Conservation (phyloP, 2,888 invertebrate species). For the Cataglyphis livida region DNA sequence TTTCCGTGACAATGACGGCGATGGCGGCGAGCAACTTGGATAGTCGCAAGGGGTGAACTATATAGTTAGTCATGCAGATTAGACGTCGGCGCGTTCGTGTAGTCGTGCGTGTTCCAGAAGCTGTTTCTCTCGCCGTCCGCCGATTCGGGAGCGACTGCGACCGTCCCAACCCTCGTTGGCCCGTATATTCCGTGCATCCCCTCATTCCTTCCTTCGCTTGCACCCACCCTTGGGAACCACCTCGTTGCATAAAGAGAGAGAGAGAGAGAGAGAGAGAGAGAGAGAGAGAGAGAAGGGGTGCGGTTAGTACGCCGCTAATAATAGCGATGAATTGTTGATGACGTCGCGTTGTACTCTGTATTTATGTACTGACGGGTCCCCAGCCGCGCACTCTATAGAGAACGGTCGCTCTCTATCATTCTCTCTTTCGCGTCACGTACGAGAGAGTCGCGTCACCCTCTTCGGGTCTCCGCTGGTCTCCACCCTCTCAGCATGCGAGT, state of each 20-base stretch:
- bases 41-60: conserved; percentile 71
- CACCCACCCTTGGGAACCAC: conserved; percentile 29
- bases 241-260: conserved; percentile 42
- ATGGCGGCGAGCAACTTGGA: conserved; percentile 46
- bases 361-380: conserved; percentile 75
- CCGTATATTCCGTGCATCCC: conserved; percentile 1
- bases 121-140: background rate
- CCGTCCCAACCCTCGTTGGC: background rate
- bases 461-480: background rate
- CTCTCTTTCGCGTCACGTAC: conserved; percentile 46
- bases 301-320: conserved; percentile 76
- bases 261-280: conserved; percentile 22
- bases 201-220: background rate
- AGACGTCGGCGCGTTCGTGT: conserved; percentile 66
- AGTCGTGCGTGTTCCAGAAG: conserved; percentile 34
- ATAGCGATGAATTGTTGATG: conserved; percentile 82
- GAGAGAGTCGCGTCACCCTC: conserved; percentile 3
- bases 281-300: background rate
- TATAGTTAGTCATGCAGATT: conserved; percentile 81
- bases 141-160: background rate
- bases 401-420: conserved; percentile 36
- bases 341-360: conserved; percentile 77
- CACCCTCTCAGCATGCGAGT: conserved; percentile 46
- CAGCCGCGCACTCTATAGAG: conserved; percentile 35
- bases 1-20: conserved; percentile 18